Evolutionary conservation across 1,140 invertebrate species (phyloP).

Genomic region (Drosophila ercepeae): DNA sequence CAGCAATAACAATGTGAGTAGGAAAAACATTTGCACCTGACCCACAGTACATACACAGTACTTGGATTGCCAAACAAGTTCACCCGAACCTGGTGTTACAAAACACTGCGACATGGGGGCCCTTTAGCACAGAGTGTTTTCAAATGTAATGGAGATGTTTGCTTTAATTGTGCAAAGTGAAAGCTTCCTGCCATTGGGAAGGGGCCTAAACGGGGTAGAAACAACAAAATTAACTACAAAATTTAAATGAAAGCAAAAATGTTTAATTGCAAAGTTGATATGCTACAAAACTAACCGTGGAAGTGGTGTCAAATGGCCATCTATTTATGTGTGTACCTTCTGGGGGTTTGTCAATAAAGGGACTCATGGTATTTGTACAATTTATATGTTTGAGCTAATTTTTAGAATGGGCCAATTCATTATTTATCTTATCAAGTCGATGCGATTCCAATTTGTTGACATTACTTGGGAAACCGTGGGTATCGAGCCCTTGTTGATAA

Average conservation of each 20-base stretch:
- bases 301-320: constrained; percentile 20
- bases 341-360: constrained; percentile 6
- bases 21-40: constrained; percentile 25
- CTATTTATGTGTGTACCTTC: not conserved
- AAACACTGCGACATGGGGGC: constrained; percentile 21
- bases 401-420: constrained; percentile 27
- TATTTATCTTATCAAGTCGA: constrained; percentile 29
- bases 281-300: constrained; percentile 9
- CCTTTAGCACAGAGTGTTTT: constrained; percentile 6
- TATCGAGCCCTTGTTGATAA: constrained; percentile 14
- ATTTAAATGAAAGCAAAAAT: constrained; percentile 41
- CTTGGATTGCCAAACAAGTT: constrained; percentile 41
- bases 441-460: constrained; percentile 44
- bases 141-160: constrained; percentile 48
- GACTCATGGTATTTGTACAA: constrained; percentile 4
- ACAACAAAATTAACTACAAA: not conserved
- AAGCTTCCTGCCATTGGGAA: constrained; percentile 39
- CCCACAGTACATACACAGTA: constrained; percentile 21
- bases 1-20: constrained; percentile 69
- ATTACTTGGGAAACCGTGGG: constrained; percentile 3
- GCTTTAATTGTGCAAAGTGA: constrained; percentile 48
- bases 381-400: constrained; percentile 10
- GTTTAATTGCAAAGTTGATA: constrained; percentile 28
- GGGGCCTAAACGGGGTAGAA: too few relatives aligned
- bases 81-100: constrained; percentile 41